These are phyloP conservation scores for Podarcis raffonei DNA, from an alignment of 2,113 vertebrate genomes.

Conservation along the genomic window DNA sequence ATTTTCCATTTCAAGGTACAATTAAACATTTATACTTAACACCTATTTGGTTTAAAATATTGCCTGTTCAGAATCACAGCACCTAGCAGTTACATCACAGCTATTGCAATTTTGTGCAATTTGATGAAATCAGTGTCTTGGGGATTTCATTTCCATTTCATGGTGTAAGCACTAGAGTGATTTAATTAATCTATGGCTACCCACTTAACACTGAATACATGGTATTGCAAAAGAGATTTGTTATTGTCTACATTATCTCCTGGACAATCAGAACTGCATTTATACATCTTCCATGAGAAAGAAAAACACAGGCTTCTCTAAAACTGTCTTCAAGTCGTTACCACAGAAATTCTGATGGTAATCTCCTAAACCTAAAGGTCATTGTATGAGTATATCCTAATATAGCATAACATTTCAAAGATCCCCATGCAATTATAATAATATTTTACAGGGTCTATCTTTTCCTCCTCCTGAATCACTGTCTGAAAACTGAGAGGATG, in stretches of 20 bases:
- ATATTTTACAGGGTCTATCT: neutral
- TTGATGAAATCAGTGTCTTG: neutral
- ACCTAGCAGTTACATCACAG: neutral
- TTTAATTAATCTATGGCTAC: conserved; percentile 1
- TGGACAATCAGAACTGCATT: neutral
- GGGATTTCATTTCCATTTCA: neutral
- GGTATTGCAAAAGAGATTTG: neutral
- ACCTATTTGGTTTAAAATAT: neutral
- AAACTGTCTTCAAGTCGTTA: neutral
- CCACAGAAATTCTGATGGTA: conserved; percentile 17
- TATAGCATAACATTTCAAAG: neutral
- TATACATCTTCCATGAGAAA: conserved; percentile 7
- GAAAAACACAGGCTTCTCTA: neutral
- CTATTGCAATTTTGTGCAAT: neutral
- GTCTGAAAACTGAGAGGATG: neutral
- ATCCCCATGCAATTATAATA: neutral
- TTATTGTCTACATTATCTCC: neutral
- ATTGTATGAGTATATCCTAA: neutral
- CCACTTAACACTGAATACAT: neutral
- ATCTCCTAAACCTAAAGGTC: conserved; percentile 5
- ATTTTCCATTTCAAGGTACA: too few species aligned
- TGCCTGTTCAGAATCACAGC: neutral
- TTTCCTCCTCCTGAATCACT: too few species aligned
- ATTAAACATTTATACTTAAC: too few species aligned
- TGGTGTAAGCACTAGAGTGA: neutral